These are phyloP conservation scores for Urocolius indicus DNA, from an alignment of 2,113 vertebrate genomes.

Conservation along the genomic window DNA sequence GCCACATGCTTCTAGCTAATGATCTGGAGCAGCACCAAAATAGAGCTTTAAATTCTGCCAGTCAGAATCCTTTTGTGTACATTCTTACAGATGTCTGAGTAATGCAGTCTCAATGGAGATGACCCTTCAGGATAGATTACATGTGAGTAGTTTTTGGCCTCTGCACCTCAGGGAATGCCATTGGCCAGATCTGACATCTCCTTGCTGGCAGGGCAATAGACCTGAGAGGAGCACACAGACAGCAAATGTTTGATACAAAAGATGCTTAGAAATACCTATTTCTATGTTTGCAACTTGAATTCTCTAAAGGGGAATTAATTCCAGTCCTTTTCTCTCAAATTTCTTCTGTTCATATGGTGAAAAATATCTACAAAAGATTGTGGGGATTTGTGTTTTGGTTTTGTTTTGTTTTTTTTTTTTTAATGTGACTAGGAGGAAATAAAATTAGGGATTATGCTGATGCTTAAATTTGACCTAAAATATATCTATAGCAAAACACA, in stretches of 20 bases:
- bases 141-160: neutral
- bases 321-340: neutral
- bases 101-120: neutral
- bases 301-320: neutral
- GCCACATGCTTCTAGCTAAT: neutral
- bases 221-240: neutral
- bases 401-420: neutral
- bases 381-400: too few species aligned
- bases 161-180: neutral
- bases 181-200: neutral
- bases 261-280: neutral
- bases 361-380: neutral
- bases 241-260: neutral
- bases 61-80: accelerated
- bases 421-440: neutral
- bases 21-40: neutral
- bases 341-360: neutral
- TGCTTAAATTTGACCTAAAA: neutral
- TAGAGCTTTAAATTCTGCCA: neutral
- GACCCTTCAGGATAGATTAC: neutral
- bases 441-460: neutral
- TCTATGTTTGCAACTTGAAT: neutral
- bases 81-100: neutral
- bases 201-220: neutral
- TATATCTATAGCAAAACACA: neutral